phyloP scores from a whole-genome alignment of 1,140 invertebrate species.

The Drosophila yakuba region DNA sequence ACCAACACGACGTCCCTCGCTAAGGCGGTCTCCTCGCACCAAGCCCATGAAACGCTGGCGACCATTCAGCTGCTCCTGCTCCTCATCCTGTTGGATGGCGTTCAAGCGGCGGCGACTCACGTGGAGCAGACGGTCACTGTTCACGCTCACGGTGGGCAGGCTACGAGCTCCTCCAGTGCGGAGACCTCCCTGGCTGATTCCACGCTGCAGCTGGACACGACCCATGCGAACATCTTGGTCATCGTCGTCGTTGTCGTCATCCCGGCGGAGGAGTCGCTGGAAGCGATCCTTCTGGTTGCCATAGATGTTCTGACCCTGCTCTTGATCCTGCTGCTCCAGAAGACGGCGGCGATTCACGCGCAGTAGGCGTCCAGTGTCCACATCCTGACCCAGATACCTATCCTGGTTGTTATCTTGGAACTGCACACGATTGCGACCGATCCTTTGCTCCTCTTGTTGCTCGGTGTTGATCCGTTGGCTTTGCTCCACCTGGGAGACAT shows the following conservation, averaged over 20 bases:
- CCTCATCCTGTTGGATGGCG: constrained; percentile 13
- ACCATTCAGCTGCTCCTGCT: constrained; percentile 6
- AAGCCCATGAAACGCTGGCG: constrained; percentile 35
- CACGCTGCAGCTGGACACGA: constrained; percentile 48
- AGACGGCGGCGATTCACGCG: constrained; percentile 43
- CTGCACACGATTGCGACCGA: not conserved
- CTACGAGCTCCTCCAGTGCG: constrained; percentile 15
- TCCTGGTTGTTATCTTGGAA: constrained; percentile 2
- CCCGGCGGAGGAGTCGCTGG: constrained; percentile 17
- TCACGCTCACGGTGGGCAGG: constrained; percentile 40
- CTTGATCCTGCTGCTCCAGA: constrained; percentile 15
- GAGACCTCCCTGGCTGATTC: constrained; percentile 18
- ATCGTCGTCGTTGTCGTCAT: constrained; percentile 26
- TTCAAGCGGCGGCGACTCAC: constrained; percentile 45
- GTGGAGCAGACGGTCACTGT: constrained; percentile 50
- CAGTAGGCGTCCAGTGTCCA: constrained; percentile 30
- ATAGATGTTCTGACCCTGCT: constrained; percentile 2
- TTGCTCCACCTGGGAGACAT: not conserved
- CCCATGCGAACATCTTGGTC: constrained; percentile 27
- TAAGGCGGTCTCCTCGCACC: constrained; percentile 38
- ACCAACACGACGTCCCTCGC: constrained; percentile 40
- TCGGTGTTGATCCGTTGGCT: not conserved
- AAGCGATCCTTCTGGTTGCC: constrained; percentile 45
- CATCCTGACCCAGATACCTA: constrained; percentile 11
- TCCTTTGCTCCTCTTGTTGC: constrained; percentile 18